A percentile compares a stretch with the other conserved stretches of the same genome.
Conservation (phyloP, 2,113 vertebrate genomes). For the Cyprinodon variegatus region DNA sequence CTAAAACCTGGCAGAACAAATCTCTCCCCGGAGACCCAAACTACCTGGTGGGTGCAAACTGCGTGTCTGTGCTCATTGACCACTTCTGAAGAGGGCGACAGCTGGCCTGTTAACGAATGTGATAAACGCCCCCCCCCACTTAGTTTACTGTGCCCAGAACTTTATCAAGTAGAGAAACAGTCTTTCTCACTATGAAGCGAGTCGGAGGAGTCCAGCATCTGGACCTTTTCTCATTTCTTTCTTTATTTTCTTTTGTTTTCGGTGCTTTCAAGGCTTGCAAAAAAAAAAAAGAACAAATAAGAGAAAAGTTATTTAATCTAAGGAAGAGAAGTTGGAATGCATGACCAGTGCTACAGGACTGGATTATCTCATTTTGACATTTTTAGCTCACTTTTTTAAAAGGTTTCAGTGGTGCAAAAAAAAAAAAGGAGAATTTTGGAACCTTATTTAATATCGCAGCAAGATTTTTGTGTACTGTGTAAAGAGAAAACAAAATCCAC, state of each 20-base stretch:
- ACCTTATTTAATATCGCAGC: constrained; percentile 57
- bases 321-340: constrained; percentile 84
- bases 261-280: constrained; percentile 86
- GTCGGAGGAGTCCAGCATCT: constrained; percentile 58
- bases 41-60: constrained; percentile 99
- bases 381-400: constrained; percentile 75
- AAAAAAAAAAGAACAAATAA: constrained; percentile 82
- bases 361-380: constrained; percentile 72
- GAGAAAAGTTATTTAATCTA: constrained; percentile 72
- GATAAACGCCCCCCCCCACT: constrained; percentile 73
- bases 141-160: constrained; percentile 74
- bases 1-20: constrained; percentile 99
- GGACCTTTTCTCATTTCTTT: constrained; percentile 52
- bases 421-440: constrained; percentile 44
- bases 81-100: constrained; percentile 93
- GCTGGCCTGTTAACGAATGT: constrained; percentile 88
- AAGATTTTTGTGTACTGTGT: constrained; percentile 67
- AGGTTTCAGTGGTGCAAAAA: constrained; percentile 47
- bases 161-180: constrained; percentile 12
- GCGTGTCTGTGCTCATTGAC: constrained; percentile 98
- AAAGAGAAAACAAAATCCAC: constrained; percentile 35
- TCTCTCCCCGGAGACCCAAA: constrained; percentile 98
- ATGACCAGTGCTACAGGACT: constrained; percentile 80
- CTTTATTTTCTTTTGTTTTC: constrained; percentile 52
- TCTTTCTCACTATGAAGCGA: constrained; percentile 38